Evolutionary conservation across 2,888 invertebrate genomes (phyloP), one percentile per base, ranked within the genome.

Genomic region (Leptinotarsa juncta): DNA sequence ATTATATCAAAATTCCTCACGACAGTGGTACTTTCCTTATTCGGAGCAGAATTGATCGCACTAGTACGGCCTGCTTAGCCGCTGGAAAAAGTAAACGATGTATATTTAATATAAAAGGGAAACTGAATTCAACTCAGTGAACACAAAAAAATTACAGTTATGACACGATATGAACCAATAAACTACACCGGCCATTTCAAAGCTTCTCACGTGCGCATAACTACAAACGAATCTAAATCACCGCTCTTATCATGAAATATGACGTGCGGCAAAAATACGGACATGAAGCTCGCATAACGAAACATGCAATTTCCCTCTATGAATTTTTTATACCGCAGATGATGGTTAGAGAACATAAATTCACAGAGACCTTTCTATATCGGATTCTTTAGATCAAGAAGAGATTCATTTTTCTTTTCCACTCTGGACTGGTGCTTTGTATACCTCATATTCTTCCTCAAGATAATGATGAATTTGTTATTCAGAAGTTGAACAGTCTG

Each of bases 221-320:
- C 62, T 60, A 65, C 68, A 68, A 69, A 73, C 65, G 55, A 48
- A 65, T 69, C 65, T 65, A 69, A 65, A 73, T 65, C 65, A 65
- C 69, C 55, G 49, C 48, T 55, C 65, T 69, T 65, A 73, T 55
- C 51, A 48, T 53, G 55, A 68, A 69, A 73, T 69, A 65, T 69
- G 69, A 69, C 51, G 42, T 65, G 62, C 50, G 50, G 32, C 20
- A 65, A 72, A 67, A 72, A 68, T 72, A 53, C 68, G 42, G 57
- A 42, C 26, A 62, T 42, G 32, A n/a, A 26, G 42, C 42, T 62
- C 62, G 23, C 57, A 48, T 48, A 60, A 23, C 53, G 51, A 65
- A 72, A 69, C 65, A 72, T 74, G 76, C 76, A 74, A 72, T 73
- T 74, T 74, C 49, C 66, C 67, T 66, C 57, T 23, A 48, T 72